Percentiles rank a stretch among this genome's conserved stretches.
Conservation (phyloP, 2,797 vertebrate genomes). For the Eulemur mongoz region DNA sequence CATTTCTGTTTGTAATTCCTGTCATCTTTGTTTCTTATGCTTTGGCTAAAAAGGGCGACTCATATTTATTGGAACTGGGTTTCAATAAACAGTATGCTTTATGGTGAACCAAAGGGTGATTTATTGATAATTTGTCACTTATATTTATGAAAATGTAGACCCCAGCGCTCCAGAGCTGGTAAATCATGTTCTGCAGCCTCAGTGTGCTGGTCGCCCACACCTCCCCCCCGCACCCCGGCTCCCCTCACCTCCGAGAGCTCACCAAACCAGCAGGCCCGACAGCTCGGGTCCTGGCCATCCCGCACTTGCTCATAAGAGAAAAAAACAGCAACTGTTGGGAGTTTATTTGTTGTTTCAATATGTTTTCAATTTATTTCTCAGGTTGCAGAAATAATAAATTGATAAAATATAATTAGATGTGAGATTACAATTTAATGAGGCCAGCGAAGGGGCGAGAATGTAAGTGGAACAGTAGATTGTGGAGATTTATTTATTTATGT, state of each 20-base stretch:
- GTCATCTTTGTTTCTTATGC: slow-evolving; percentile 87
- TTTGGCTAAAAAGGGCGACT: slow-evolving; percentile 86
- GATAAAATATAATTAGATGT: slow-evolving; percentile 88
- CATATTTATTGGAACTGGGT: slow-evolving; percentile 88
- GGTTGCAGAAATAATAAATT: slow-evolving; percentile 85
- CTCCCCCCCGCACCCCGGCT: background rate
- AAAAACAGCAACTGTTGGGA: slow-evolving; percentile 82
- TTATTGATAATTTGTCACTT: slow-evolving; percentile 91
- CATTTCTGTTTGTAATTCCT: slow-evolving; percentile 88
- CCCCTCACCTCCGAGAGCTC: slow-evolving; percentile 77
- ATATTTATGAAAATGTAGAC: slow-evolving; percentile 88
- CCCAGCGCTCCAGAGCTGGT: slow-evolving; percentile 83
- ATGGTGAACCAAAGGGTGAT: slow-evolving; percentile 87
- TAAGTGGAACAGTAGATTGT: slow-evolving; percentile 83
- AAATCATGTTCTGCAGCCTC: slow-evolving; percentile 85
- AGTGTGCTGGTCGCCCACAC: slow-evolving; percentile 61
- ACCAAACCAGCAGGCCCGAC: slow-evolving; percentile 64
- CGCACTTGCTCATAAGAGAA: slow-evolving; percentile 80
- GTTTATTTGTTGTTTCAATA: slow-evolving; percentile 89
- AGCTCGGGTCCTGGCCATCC: slow-evolving; percentile 71
- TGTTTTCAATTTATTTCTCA: slow-evolving; percentile 87
- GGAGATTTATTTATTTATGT: slow-evolving; percentile 83
- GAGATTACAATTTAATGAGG: slow-evolving; percentile 89
- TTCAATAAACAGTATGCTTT: slow-evolving; percentile 92
- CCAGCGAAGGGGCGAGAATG: slow-evolving; percentile 85